These are phyloP conservation scores for Euglossa dilemma DNA, from an alignment of 1,140 invertebrate genomes.

Conservation along the genomic window DNA sequence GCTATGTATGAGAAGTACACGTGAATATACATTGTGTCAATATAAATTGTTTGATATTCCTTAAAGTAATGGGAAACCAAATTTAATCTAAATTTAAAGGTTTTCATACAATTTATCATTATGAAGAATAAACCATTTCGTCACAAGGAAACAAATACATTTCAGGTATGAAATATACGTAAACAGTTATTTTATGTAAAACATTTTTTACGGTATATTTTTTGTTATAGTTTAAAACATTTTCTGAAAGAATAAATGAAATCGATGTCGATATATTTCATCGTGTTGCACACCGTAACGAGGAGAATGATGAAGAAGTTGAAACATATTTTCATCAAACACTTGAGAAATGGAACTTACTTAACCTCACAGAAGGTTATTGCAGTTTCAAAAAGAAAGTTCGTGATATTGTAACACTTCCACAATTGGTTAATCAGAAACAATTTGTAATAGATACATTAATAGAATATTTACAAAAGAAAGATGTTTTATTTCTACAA, in stretches of 20 bases:
- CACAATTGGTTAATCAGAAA: constrained; percentile 91
- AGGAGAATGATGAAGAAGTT: constrained; percentile 85
- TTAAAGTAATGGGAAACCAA: background rate
- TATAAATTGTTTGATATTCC: background rate
- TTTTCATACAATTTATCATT: constrained; percentile 78
- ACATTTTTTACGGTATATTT: constrained; percentile 49
- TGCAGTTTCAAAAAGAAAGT: constrained; percentile 89
- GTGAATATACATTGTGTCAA: background rate
- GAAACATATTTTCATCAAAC: constrained; percentile 91
- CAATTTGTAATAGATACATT: constrained; percentile 88
- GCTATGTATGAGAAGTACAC: background rate
- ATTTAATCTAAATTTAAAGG: background rate
- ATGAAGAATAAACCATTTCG: constrained; percentile 91
- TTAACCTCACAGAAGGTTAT: constrained; percentile 93
- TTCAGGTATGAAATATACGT: constrained; percentile 84
- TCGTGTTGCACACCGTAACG: constrained; percentile 88
- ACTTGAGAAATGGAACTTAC: constrained; percentile 92
- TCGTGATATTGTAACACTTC: constrained; percentile 88
- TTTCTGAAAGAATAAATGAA: constrained; percentile 91
- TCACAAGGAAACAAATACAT: constrained; percentile 87
- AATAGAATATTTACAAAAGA: constrained; percentile 87
- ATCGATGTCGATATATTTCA: constrained; percentile 92
- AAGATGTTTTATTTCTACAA: constrained; percentile 88
- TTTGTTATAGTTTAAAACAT: constrained; percentile 90
- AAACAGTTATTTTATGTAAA: background rate